Conservation (phyloP, 1,140 invertebrate species). For the Orius insidiosus region DNA sequence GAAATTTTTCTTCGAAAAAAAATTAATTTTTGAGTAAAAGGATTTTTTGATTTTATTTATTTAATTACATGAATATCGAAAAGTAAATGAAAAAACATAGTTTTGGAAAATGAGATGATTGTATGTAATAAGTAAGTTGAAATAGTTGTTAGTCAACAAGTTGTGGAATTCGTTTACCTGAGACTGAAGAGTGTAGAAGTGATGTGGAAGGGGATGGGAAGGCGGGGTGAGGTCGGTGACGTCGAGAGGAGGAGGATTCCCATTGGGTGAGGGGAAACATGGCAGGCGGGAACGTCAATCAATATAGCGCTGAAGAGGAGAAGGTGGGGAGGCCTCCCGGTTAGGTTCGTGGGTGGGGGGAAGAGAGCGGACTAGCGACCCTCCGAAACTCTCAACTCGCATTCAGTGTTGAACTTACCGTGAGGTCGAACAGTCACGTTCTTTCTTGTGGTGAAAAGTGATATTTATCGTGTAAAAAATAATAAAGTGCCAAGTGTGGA, state of each 20-base stretch:
- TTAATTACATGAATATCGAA: too few species aligned
- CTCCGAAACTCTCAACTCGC: neutral
- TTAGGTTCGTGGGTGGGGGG: conserved; percentile 1
- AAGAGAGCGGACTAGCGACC: neutral
- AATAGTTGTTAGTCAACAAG: conserved; percentile 20
- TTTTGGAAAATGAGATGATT: too few species aligned
- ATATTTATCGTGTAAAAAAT: conserved; percentile 1
- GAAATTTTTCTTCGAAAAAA: too few species aligned
- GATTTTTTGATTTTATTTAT: too few species aligned
- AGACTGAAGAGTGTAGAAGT: conserved; percentile 1
- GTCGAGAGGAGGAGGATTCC: conserved; percentile 8
- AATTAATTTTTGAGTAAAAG: too few species aligned
- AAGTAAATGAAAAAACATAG: too few species aligned
- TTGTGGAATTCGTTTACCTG: conserved; percentile 17
- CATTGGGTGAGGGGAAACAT: conserved; percentile 19
- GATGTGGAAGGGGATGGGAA: conserved; percentile 3
- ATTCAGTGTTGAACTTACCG: conserved; percentile 9
- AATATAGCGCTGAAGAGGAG: conserved; percentile 15
- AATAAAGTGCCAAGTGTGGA: neutral
- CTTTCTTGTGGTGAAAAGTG: neutral
- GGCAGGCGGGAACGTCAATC: conserved; percentile 20
- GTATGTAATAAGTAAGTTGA: conserved; percentile 5
- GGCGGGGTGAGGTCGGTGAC: conserved; percentile 14
- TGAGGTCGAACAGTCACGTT: conserved; percentile 8
- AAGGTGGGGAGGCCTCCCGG: conserved; percentile 5